A percentile compares a stretch with the other conserved stretches of the same genome.
Conservation (phyloP, 2,797 vertebrate genomes). For the Eleutherodactylus coqui region DNA sequence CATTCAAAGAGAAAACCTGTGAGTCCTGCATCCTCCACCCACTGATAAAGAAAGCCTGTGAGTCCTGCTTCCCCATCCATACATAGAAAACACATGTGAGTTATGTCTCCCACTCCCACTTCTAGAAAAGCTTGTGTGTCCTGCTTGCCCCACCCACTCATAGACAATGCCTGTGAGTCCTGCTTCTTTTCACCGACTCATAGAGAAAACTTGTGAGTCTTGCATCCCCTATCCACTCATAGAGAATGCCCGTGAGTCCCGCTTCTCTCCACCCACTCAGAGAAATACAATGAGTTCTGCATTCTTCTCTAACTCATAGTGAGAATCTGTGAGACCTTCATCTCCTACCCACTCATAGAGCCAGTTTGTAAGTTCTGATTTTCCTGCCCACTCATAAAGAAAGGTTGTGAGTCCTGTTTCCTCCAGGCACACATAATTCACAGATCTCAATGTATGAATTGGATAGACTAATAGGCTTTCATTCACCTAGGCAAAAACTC, state of each 20-base stretch:
- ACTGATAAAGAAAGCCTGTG: background rate
- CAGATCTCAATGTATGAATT: too few relatives aligned
- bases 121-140: too few relatives aligned
- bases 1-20: background rate
- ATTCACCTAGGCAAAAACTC: too few relatives aligned
- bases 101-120: background rate
- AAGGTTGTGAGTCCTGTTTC: background rate
- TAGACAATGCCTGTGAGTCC: too few relatives aligned
- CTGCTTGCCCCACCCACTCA: too few relatives aligned
- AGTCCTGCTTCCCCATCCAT: background rate
- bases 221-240: background rate
- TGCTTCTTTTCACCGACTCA: too few relatives aligned
- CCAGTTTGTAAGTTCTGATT: background rate
- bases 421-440: too few relatives aligned
- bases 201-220: too few relatives aligned
- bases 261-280: background rate
- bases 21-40: background rate
- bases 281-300: background rate
- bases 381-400: background rate
- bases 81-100: background rate
- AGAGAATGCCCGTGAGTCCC: background rate
- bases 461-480: too few relatives aligned
- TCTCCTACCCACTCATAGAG: background rate
- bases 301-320: background rate
- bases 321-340: background rate